These are phyloP conservation scores for Heterotis niloticus DNA, from an alignment of 2,113 vertebrate genomes.

Conservation along the genomic window DNA sequence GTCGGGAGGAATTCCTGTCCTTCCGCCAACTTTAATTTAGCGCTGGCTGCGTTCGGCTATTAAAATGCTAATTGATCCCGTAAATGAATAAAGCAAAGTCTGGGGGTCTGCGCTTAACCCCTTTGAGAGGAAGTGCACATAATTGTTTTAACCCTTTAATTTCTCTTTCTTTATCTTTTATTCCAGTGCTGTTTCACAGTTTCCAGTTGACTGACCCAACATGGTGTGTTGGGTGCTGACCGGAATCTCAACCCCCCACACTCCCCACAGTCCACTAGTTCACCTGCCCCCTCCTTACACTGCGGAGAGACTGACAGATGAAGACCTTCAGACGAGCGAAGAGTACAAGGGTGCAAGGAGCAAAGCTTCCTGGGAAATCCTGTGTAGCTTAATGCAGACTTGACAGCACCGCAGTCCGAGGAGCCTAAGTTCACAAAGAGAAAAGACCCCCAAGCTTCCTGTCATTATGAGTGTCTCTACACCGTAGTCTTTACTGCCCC, in stretches of 20 bases:
- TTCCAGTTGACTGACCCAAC: constrained; percentile 32
- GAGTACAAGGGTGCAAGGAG: constrained; percentile 47
- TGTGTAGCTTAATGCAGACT: background rate
- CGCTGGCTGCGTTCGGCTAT: background rate
- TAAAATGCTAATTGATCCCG: constrained; percentile 7
- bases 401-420: too few relatives aligned
- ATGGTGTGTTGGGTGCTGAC: constrained; percentile 10
- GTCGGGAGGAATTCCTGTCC: background rate
- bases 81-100: background rate
- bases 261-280: background rate
- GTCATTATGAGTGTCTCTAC: too few relatives aligned
- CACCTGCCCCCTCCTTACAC: constrained; percentile 42
- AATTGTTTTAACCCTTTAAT: constrained; percentile 4
- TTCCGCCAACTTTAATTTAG: constrained; percentile 5
- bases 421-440: background rate
- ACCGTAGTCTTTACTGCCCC: too few relatives aligned
- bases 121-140: background rate
- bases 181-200: constrained; percentile 43
- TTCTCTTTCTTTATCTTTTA: constrained; percentile 21
- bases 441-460: background rate
- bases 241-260: constrained; percentile 6
- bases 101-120: background rate
- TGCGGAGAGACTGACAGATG: constrained; percentile 46
- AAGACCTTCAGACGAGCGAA: constrained; percentile 46
- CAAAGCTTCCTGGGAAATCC: constrained; percentile 25